These are phyloP conservation scores for Turritopsis dohrnii DNA, from an alignment of 30 jellyfish, hydroid and myxozoan species.

Conservation along the genomic window DNA sequence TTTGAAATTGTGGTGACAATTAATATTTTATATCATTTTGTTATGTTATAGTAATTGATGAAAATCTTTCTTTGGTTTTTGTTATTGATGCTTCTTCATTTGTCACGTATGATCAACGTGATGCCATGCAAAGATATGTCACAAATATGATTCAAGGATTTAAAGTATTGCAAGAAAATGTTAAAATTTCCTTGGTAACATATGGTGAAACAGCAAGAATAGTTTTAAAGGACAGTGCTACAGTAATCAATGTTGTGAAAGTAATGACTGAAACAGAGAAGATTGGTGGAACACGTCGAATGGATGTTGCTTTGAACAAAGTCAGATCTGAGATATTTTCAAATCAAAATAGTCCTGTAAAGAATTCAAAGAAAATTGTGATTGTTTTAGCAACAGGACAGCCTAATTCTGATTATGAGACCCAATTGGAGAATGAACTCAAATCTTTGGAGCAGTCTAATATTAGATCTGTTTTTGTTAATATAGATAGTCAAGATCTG, in stretches of 20 bases:
- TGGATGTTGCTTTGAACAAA: not conserved
- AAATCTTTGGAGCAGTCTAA: not conserved
- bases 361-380: slow-evolving; percentile 7
- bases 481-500: not conserved
- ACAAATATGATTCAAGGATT: not conserved
- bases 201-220: slow-evolving; percentile 17
- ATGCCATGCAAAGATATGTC: slow-evolving; percentile 6
- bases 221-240: not conserved
- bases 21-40: too few species aligned
- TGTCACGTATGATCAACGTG: slow-evolving; percentile 3
- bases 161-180: not conserved
- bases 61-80: not conserved
- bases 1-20: not conserved
- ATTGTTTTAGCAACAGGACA: slow-evolving; percentile 11
- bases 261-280: not conserved
- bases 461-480: not conserved
- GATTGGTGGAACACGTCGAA: slow-evolving; percentile 12
- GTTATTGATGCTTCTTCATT: not conserved
- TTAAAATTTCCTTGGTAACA: not conserved
- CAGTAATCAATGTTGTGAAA: not conserved
- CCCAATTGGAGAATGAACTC: not conserved
- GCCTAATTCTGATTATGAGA: not conserved
- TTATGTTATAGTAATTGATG: not conserved
- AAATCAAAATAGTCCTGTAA: not conserved
- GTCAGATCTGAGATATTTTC: not conserved